Base-by-base conservation (phyloP, 2,888 invertebrate species). In the Adelognathus sp. region DNA sequence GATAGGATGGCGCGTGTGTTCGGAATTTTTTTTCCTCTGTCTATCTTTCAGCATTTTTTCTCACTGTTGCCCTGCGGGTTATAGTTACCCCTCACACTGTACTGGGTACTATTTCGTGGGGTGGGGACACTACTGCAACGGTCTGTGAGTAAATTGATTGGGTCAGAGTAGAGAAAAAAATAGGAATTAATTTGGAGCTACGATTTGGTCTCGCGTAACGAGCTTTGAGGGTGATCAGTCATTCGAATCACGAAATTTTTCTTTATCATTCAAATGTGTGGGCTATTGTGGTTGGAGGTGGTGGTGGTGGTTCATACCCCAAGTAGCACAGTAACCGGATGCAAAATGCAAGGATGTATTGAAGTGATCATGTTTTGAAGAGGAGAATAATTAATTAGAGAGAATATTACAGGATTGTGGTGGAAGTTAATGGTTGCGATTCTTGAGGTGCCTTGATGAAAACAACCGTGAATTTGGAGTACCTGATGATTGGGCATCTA, bases 351-450 rank as follows among this genome's bases (percentile, higher is more conserved):
- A 66, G 31, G 27, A 44, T 21, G 76, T 82, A 80, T 73, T 74
- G 84, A 86, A 84, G 85, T 82, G 85, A 85, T 86, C 87, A 88
- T 88, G 87, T 86, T 86, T 80, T 80, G 18, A 33, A 46, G 24
- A 33, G 64, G 70, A 80, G 33, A 50, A 64, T 36, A 77, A 69
- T 61, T 76, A 86, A 85, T 81, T 84, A 88, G 87, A 87, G 86
- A 85, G n/a, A 82, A 86, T 85, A 88, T 88, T 89, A 82, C 88
- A 89, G 85, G 82, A 89, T 88, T 88, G 85, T 86, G 85, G 84
- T 84, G 85, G 87, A 86, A 89, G 88, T 87, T 87, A 88, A 89
- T 89, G 89, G 88, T 89, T 89, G 89, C 87, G 89, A 89, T 88
- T 84, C 83, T 81, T 31, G 44, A 44, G 75, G 46, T 60, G 50